Conservation (phyloP, 2,888 invertebrate genomes). For the Drosophila mayaguana region DNA sequence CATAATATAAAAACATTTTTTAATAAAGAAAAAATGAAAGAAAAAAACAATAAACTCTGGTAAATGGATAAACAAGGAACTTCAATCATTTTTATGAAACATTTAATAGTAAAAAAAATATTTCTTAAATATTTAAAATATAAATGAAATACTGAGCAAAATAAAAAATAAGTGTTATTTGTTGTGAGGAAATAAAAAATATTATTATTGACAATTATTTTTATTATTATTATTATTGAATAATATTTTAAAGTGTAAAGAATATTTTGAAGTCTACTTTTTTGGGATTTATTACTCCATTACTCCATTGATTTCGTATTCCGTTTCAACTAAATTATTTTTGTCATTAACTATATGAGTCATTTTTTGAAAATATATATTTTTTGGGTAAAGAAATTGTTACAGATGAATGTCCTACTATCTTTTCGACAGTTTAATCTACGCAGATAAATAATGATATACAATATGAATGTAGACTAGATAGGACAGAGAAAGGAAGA, state of each 20-base stretch:
- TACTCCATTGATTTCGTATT: too few relatives aligned
- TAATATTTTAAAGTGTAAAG: background rate
- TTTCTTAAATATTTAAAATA: slow-evolving; percentile 54
- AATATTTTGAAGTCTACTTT: slow-evolving; percentile 1
- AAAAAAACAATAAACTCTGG: slow-evolving; percentile 29
- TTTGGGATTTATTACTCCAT: background rate
- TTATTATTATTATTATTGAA: too few relatives aligned
- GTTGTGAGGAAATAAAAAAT: background rate
- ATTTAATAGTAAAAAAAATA: slow-evolving; percentile 54
- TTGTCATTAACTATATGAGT: too few relatives aligned
- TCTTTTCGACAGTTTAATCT: background rate
- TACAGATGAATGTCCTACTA: background rate
- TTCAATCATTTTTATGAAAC: slow-evolving; percentile 76
- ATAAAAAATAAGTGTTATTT: background rate
- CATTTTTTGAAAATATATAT: too few relatives aligned
- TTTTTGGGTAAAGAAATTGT: too few relatives aligned
- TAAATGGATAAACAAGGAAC: slow-evolving; percentile 56
- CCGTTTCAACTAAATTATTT: too few relatives aligned
- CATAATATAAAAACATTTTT: slow-evolving; percentile 30
- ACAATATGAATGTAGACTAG: too few relatives aligned
- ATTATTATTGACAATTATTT: too few relatives aligned
- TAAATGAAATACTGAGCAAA: slow-evolving; percentile 5
- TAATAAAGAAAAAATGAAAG: slow-evolving; percentile 9
- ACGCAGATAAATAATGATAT: background rate
- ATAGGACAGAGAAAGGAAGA: too few relatives aligned